These are phyloP conservation scores for Melopsittacus undulatus DNA, from an alignment of 2,797 vertebrate species.

Conservation along the genomic window DNA sequence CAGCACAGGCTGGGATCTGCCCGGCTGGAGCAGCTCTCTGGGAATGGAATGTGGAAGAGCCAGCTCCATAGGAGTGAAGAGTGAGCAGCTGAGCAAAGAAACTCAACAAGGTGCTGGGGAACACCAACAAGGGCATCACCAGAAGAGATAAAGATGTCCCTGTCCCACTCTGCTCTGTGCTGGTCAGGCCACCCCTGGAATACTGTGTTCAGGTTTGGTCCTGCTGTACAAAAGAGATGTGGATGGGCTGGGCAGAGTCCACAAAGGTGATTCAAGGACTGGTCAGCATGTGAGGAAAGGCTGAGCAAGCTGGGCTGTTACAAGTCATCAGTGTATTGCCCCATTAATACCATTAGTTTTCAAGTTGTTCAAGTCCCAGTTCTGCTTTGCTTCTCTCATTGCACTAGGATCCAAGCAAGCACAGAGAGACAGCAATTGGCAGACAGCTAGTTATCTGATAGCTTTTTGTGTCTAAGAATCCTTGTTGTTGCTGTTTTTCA, in stretches of 20 bases:
- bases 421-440: rapidly evolving
- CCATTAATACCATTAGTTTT: background rate
- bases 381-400: background rate
- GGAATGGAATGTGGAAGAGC: background rate
- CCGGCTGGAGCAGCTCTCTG: background rate
- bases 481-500: background rate
- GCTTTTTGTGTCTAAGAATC: background rate
- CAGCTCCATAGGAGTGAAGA: background rate
- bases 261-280: background rate
- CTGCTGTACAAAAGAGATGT: background rate
- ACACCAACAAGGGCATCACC: background rate
- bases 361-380: background rate
- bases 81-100: background rate
- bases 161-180: background rate
- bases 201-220: background rate
- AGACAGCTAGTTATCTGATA: background rate
- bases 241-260: background rate
- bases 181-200: background rate
- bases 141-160: background rate
- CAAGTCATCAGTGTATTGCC: background rate
- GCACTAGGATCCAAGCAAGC: background rate
- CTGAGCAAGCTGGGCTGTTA: background rate
- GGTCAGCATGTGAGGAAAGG: background rate
- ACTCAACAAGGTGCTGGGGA: background rate
- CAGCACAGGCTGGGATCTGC: background rate